Base-by-base conservation (phyloP, 1,140 invertebrate species). In the Danaus melanippus region DNA sequence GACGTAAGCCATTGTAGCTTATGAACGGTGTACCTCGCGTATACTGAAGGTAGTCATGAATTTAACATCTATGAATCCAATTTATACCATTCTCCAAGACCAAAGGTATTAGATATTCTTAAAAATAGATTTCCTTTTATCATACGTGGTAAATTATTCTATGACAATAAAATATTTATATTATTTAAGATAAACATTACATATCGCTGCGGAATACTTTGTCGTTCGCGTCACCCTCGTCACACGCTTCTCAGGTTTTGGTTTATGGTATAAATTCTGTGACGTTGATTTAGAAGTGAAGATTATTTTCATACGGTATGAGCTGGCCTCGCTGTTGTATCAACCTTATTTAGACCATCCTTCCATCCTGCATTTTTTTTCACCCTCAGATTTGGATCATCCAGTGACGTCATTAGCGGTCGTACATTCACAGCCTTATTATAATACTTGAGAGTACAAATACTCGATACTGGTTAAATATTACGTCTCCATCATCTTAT, bases 1-100 rank as follows among this genome's bases (percentile, higher is more conserved):
- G 76, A 69, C 76, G 71, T 84, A 86, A 84, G 83, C 83, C 84
- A 81, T 75, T 66, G 67, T 81, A 82, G 82, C 82, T 85, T 83
- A 79, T 71, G 67, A 71, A 78, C 73, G 71, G 61, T 62, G 57
- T 71, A 75, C 66, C 64, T 74, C 69, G 70, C 67, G 68, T 78
- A 71, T 69, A 79, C 69, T 65, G 72, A 69, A 73, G 60, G 62
- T 69, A 58, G 56, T 64, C 57, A 62, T 67, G 50, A 60, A 58
- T 57, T 55, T 62, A 46, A 58, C 50, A 57, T n/a, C 8, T 17
- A 50, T 40, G 21, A 46, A 46, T 56, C 51, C 52, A 53, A 58
- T 67, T 68, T 72, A 69, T 71, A 78, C 71, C 76, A 71, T 76
- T 67, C 47, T 74, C 73, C 72, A 77, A 80, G 65, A 74, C 71